phyloP scores from a whole-genome alignment of 2,888 invertebrate species.

The Patella pellucida region DNA sequence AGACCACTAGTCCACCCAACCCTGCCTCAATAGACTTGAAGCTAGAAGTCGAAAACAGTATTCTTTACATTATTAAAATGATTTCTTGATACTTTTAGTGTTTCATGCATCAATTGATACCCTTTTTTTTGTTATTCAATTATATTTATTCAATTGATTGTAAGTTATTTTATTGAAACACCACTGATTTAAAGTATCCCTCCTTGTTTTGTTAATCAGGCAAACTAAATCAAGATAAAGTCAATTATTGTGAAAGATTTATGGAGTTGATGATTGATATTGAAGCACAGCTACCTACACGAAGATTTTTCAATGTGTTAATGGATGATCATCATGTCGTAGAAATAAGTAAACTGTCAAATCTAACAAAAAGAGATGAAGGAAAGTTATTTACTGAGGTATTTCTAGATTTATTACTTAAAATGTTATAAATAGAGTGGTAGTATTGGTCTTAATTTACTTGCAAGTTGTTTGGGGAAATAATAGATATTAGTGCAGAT shows the following conservation, averaged over 20 bases:
- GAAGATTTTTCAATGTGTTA: constrained; percentile 96
- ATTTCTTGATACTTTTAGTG: too few relatives aligned
- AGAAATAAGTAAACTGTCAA: constrained; percentile 87
- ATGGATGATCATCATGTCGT: constrained; percentile 95
- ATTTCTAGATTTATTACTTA: constrained; percentile 65
- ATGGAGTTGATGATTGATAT: constrained; percentile 95
- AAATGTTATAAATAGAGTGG: not conserved
- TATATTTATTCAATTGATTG: too few relatives aligned
- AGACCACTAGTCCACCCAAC: too few relatives aligned
- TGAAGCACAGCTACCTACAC: constrained; percentile 93
- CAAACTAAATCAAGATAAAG: constrained; percentile 72
- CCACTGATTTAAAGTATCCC: too few relatives aligned
- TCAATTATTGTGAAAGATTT: constrained; percentile 93
- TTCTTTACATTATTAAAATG: too few relatives aligned
- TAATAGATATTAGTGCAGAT: too few relatives aligned
- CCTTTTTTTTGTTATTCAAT: too few relatives aligned
- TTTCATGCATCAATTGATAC: too few relatives aligned
- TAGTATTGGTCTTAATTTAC: too few relatives aligned
- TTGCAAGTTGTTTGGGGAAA: too few relatives aligned
- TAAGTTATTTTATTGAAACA: not conserved
- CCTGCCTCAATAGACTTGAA: too few relatives aligned
- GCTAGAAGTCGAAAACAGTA: too few relatives aligned
- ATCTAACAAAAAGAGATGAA: constrained; percentile 80
- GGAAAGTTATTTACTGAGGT: constrained; percentile 94
- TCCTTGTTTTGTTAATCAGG: constrained; percentile 45